Evolutionary conservation across 2,888 invertebrate species (phyloP).

Genomic region (Athalia rosae): DNA sequence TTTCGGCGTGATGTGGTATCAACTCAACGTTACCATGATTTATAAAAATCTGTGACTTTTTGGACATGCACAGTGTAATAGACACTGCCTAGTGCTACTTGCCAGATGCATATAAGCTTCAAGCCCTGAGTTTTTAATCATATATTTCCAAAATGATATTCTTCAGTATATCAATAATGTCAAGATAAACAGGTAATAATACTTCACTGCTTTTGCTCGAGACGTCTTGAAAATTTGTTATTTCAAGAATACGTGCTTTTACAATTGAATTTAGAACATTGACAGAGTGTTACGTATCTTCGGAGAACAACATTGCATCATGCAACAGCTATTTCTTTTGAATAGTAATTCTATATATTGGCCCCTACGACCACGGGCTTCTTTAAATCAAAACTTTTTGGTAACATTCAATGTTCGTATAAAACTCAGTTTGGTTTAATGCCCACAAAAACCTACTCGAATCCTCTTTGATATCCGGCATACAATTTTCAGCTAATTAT

Average conservation of each 20-base stretch:
- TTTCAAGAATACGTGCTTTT: constrained; percentile 14
- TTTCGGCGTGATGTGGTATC: constrained; percentile 35
- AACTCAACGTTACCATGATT: constrained; percentile 1
- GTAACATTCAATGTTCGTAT: constrained; percentile 28
- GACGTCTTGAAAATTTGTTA: constrained; percentile 7
- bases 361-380: constrained; percentile 40
- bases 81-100: neutral
- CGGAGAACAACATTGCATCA: constrained; percentile 1
- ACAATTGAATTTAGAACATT: constrained; percentile 15
- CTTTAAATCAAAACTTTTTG: constrained; percentile 41
- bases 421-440: constrained; percentile 44
- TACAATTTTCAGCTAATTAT: constrained; percentile 18
- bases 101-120: constrained; percentile 7
- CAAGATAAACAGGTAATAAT: constrained; percentile 33
- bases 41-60: neutral
- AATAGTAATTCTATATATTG: constrained; percentile 35
- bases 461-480: constrained; percentile 8
- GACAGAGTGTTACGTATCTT: constrained; percentile 10
- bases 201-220: constrained; percentile 40
- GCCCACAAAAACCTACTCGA: constrained; percentile 28
- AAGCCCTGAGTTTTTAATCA: constrained; percentile 36
- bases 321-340: constrained; percentile 29
- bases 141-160: constrained; percentile 18
- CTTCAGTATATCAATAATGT: neutral
- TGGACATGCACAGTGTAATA: neutral